Evolutionary conservation across 2,888 invertebrate species (phyloP), one percentile per base, ranked within the genome.

Genomic region (Agonopterix arenella): DNA sequence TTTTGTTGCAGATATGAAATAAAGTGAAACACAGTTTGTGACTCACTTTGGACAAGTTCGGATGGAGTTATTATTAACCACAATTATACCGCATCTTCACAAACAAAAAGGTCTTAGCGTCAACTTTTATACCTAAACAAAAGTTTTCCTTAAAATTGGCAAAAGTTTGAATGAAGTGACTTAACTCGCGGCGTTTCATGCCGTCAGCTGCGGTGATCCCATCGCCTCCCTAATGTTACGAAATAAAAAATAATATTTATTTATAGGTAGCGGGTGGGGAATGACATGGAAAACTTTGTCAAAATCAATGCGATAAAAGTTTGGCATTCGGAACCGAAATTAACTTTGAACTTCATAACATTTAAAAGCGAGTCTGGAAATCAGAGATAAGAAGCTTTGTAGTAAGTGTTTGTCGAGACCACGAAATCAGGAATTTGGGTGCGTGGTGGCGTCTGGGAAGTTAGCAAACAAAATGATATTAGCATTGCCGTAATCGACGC

Each of bases 151-250:
- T 79, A 72, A 80, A 82, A 84, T 84, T 83, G 81, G 72, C 75
- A 75, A 83, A 86, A 85, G 82, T 85, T 86, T 76, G 78, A 80
- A 82, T 79, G 76, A 80, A 84, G 81, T 82, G 84, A 84, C 80
- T 83, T 80, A 80, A 81, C 76, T 80, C 71, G 78, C 71, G 71
- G 73, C 77, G 71, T 71, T 80, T 80, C 66, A 67, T 68, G 73
- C 73, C 80, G 81, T 73, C 86, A 85, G 85, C 86, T 85, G 86
- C 68, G 77, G 71, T 77, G 80, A 73, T 85, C 81, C 79, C 85
- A 84, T 67, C 82, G 82, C 77, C 68, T 78, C 70, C 70, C 71
- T 76, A 77, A 82, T 80, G 81, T 75, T 70, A 74, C 66, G 63
- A 72, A 80, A 83, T 78, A 82, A 83, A 82, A 80, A 80, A 77